Evolutionary conservation across 2,113 vertebrate species (phyloP).

Genomic region (Carassius gibelio): DNA sequence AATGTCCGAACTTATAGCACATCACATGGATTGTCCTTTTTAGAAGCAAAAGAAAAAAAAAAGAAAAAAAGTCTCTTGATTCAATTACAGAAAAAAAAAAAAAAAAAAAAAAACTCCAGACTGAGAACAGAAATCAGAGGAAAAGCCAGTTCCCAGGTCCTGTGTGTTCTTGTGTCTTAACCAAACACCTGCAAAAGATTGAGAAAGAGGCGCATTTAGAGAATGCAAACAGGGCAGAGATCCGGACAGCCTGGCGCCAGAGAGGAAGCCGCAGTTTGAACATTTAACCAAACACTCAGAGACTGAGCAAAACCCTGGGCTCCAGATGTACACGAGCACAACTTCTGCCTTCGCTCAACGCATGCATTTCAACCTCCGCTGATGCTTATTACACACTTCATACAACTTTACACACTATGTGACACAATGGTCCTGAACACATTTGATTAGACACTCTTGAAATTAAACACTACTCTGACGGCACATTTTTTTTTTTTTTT

Average conservation of each 20-base stretch:
- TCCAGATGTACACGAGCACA: slow-evolving; percentile 86
- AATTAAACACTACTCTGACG: neutral
- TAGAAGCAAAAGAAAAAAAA: slow-evolving; percentile 70
- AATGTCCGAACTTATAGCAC: slow-evolving; percentile 87
- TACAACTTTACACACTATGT: neutral
- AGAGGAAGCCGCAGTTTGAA: slow-evolving; percentile 96
- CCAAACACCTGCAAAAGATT: slow-evolving; percentile 98
- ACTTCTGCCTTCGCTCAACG: slow-evolving; percentile 71
- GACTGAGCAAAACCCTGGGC: slow-evolving; percentile 88
- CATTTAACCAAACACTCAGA: slow-evolving; percentile 97
- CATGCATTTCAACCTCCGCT: neutral
- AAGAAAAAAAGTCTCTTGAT: slow-evolving; percentile 74
- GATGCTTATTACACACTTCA: neutral
- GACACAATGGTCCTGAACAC: neutral
- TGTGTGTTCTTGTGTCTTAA: slow-evolving; percentile 76
- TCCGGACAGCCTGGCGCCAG: slow-evolving; percentile 97
- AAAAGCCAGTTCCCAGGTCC: slow-evolving; percentile 79
- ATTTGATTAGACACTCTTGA: neutral
- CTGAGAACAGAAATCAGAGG: slow-evolving; percentile 74
- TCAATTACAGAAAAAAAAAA: slow-evolving; percentile 72
- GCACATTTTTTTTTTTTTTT: neutral
- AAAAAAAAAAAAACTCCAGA: slow-evolving; percentile 72
- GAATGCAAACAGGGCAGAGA: slow-evolving; percentile 91
- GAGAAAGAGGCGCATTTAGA: slow-evolving; percentile 91
- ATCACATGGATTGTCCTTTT: slow-evolving; percentile 83